Conservation (phyloP, 2,888 invertebrate genomes). For the Mimachlamys varia region DNA sequence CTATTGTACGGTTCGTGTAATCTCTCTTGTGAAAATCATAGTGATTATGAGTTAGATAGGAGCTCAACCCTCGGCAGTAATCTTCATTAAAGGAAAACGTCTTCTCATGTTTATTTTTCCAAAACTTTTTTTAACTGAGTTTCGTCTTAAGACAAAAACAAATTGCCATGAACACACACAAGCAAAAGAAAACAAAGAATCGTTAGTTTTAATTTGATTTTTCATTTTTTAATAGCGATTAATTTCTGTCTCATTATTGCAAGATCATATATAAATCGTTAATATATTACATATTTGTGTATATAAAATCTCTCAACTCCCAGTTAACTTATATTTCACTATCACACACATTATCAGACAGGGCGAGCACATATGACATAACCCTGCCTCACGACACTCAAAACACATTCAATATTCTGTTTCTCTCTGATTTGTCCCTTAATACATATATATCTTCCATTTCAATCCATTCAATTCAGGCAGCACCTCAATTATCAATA, state of each 20-base stretch:
- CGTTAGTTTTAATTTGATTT: neutral
- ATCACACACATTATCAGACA: neutral
- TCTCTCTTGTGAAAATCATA: neutral
- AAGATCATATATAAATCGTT: neutral
- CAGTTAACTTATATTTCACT: neutral
- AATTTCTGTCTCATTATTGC: constrained; percentile 10
- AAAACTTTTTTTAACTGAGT: neutral
- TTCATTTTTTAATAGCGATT: neutral
- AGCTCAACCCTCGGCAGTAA: neutral
- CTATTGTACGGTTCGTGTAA: neutral
- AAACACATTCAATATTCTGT: neutral
- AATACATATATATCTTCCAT: neutral
- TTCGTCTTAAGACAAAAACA: neutral
- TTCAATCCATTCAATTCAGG: neutral
- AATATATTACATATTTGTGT: neutral
- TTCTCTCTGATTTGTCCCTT: neutral
- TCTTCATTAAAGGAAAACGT: neutral
- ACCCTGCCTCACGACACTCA: neutral
- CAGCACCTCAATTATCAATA: neutral
- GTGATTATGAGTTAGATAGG: neutral
- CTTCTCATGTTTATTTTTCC: neutral
- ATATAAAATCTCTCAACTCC: neutral
- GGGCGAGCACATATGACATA: too few relatives aligned
- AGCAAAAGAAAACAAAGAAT: neutral
- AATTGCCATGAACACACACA: neutral